These are phyloP conservation scores for Cyrtodaria siliqua DNA, from an alignment of 2,888 invertebrate genomes.

Conservation along the genomic window DNA sequence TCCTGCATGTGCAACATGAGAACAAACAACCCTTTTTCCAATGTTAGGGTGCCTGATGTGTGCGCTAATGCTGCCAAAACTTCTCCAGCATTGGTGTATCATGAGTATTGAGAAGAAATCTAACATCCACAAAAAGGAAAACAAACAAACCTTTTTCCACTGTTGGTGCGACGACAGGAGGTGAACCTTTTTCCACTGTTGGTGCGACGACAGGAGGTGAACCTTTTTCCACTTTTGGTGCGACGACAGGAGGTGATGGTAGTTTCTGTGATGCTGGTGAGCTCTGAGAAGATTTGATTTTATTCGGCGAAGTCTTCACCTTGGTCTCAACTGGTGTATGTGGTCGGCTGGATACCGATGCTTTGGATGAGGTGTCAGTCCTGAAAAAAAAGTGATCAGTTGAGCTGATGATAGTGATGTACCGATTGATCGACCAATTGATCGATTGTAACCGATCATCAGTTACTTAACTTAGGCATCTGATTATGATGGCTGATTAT, in stretches of 20 bases:
- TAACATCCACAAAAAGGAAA: too few species aligned
- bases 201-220: slow-evolving; percentile 21
- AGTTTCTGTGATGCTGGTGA: slow-evolving; percentile 8
- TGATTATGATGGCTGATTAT: too few species aligned
- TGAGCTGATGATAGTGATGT: too few species aligned
- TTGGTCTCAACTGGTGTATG: slow-evolving; percentile 79
- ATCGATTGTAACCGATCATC: too few species aligned
- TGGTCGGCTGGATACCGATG: slow-evolving; percentile 69
- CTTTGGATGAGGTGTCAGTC: slow-evolving; percentile 78
- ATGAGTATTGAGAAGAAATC: not conserved
- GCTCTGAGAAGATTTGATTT: slow-evolving; percentile 53
- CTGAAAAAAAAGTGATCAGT: too few species aligned
- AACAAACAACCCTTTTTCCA: too few species aligned
- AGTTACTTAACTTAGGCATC: too few species aligned
- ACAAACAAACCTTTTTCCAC: slow-evolving; percentile 39
- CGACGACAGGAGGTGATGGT: slow-evolving; percentile 18
- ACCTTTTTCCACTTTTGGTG: too few species aligned
- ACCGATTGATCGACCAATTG: too few species aligned
- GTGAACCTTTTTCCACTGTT: slow-evolving; percentile 19
- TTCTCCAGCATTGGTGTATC: not conserved
- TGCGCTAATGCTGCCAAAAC: too few species aligned
- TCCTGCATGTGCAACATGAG: too few species aligned
- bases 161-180: slow-evolving; percentile 51
- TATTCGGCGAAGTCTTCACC: slow-evolving; percentile 70
- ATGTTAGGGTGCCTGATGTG: too few species aligned